A percentile compares a stretch with the other conserved stretches of the same genome.
These are phyloP conservation scores for Myopa testacea DNA, from an alignment of 2,888 invertebrate genomes.

Conservation along the genomic window DNA sequence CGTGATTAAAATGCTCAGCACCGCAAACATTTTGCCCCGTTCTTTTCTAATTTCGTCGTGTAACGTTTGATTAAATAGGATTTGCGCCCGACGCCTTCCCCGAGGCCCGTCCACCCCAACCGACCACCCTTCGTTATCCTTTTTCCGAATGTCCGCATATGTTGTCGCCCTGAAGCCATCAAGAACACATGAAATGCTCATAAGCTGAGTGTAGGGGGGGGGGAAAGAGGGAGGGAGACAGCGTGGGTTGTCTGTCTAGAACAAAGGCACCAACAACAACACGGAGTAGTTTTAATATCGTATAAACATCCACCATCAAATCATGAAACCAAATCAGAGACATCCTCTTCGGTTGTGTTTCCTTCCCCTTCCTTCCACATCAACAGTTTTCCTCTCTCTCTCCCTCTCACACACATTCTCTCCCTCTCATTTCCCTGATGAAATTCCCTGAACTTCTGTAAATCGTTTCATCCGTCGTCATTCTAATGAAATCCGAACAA, in stretches of 20 bases:
- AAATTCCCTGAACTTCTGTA: neutral
- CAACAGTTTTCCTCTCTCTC: neutral
- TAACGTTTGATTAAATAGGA: neutral
- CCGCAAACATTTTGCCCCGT: neutral
- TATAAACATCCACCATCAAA: neutral
- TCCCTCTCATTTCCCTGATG: neutral
- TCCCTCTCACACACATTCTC: neutral
- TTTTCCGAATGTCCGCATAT: too few species aligned
- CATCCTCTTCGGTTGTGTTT: neutral
- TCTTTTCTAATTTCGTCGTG: constrained; percentile 1
- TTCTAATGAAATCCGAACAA: constrained; percentile 3
- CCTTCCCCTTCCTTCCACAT: neutral
- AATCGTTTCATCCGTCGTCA: neutral
- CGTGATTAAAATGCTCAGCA: neutral
- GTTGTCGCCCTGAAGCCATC: too few species aligned
- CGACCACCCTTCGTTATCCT: too few species aligned
- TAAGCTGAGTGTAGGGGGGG: neutral
- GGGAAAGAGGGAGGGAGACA: neutral
- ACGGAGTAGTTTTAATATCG: neutral
- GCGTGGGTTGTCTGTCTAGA: neutral
- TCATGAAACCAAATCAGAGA: neutral
- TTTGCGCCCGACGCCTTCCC: neutral
- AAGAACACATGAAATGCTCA: neutral
- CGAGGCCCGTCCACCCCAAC: too few species aligned
- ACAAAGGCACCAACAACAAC: neutral